phyloP scores from a whole-genome alignment of 2,113 vertebrate genomes.

The Leucoraja erinaceus region DNA sequence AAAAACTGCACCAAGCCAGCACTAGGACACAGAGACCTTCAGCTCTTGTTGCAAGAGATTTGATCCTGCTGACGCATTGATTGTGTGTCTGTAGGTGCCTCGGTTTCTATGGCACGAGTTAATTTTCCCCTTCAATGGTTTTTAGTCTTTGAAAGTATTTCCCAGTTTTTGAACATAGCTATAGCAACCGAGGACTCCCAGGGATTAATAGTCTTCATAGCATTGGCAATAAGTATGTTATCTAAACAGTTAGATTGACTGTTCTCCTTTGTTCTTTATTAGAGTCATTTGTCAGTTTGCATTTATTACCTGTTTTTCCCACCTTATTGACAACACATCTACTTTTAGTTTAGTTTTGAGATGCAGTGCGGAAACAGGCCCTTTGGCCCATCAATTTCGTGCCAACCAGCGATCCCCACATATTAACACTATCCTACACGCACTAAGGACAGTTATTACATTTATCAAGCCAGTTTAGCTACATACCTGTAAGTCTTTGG shows the following conservation, averaged over 20 bases:
- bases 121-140: not conserved
- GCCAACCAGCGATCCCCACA: no score
- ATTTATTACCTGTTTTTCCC: not conserved
- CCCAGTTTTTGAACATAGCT: not conserved
- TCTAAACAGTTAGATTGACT: not conserved
- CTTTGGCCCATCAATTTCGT: no score
- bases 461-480: no score
- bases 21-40: not conserved
- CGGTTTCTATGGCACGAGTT: not conserved
- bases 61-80: not conserved
- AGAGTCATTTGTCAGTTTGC: not conserved
- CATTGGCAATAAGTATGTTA: not conserved
- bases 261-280: not conserved
- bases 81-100: no score
- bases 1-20: not conserved
- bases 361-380: no score
- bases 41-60: not conserved
- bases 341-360: no score
- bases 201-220: not conserved
- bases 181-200: not conserved
- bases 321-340: not conserved
- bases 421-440: no score
- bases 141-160: not conserved
- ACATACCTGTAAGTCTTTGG: no score
- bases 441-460: no score